Evolutionary conservation across 2,797 vertebrate genomes (phyloP).

Genomic region (Cryptoprocta ferox): DNA sequence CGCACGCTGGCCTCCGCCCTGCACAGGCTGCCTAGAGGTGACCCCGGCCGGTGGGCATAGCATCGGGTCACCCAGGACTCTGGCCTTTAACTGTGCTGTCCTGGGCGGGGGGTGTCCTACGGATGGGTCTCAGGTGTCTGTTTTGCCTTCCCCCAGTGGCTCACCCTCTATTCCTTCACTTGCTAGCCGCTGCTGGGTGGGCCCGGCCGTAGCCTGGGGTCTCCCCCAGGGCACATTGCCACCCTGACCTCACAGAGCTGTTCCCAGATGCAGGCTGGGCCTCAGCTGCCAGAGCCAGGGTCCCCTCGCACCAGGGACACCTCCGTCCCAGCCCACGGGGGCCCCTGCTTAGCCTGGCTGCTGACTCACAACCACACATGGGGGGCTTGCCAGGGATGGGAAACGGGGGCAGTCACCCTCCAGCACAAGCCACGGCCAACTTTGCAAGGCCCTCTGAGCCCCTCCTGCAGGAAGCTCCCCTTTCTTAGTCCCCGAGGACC

Average conservation of each 20-base stretch:
- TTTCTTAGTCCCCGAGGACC: neutral
- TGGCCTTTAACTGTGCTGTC: neutral
- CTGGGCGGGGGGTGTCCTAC: neutral
- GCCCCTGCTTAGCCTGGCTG: neutral
- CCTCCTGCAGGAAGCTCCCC: neutral
- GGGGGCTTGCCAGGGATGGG: neutral
- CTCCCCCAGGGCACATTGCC: rapidly evolving
- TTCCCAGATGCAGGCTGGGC: neutral
- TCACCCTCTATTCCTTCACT: neutral
- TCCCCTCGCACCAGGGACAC: neutral
- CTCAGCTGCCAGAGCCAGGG: neutral
- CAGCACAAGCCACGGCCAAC: rapidly evolving
- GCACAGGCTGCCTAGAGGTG: neutral
- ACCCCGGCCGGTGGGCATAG: rapidly evolving
- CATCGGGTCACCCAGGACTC: neutral
- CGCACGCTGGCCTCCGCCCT: neutral
- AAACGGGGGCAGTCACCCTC: neutral
- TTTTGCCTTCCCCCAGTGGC: neutral
- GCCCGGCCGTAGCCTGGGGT: rapidly evolving
- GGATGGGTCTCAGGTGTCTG: neutral
- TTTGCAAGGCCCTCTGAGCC: neutral
- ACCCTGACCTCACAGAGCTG: rapidly evolving
- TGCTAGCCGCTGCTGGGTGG: rapidly evolving
- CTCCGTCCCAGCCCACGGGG: neutral
- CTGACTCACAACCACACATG: rapidly evolving